These are phyloP conservation scores for Drosophila seclusa DNA, from an alignment of 2,888 invertebrate species.

Conservation along the genomic window DNA sequence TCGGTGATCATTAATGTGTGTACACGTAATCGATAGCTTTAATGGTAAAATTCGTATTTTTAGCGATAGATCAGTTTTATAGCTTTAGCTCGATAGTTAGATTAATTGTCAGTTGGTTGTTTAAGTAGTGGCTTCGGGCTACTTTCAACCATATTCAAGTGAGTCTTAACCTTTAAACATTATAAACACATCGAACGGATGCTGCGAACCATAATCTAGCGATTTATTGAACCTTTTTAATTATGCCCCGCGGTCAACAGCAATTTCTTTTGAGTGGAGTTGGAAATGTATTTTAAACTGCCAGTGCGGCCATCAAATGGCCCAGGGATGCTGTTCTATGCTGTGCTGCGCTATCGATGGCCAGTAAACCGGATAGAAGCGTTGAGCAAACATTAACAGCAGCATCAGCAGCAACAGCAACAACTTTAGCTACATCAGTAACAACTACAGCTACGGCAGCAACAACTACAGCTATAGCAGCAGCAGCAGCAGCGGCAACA, in stretches of 20 bases:
- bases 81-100: not conserved
- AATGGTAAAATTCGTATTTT: not conserved
- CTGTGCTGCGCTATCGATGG: conserved; percentile 55
- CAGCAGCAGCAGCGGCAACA: conserved; percentile 33
- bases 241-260: conserved; percentile 63
- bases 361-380: conserved; percentile 69
- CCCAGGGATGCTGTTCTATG: conserved; percentile 17
- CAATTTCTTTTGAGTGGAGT: conserved; percentile 44
- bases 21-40: conserved; percentile 1
- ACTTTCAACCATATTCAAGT: not conserved
- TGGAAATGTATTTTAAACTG: conserved; percentile 13
- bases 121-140: not conserved
- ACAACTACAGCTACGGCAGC: conserved; percentile 26
- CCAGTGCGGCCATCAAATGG: conserved; percentile 22
- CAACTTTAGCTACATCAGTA: conserved; percentile 6
- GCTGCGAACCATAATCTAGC: conserved; percentile 17
- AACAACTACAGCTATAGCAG: conserved; percentile 24
- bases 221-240: conserved; percentile 75
- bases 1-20: not conserved
- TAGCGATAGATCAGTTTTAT: not conserved
- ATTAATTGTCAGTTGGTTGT: not conserved
- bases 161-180: not conserved
- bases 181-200: conserved; percentile 21
- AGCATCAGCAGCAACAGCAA: conserved; percentile 17
- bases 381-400: conserved; percentile 48